Conservation (phyloP, 2,113 vertebrate genomes). For the Neogobius melanostomus region DNA sequence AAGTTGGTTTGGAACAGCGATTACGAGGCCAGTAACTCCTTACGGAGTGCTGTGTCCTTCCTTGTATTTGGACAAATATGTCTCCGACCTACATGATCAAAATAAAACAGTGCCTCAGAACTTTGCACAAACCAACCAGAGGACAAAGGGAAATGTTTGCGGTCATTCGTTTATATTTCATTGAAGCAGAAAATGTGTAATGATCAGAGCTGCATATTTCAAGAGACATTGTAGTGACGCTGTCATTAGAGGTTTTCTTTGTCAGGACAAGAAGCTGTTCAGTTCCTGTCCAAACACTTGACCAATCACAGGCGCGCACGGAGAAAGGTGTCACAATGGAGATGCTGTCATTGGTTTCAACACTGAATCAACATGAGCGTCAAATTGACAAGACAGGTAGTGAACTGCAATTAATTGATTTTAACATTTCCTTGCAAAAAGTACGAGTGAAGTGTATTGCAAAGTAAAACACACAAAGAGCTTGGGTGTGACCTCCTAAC, state of each 20-base stretch:
- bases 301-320: background rate
- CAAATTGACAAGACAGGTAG: background rate
- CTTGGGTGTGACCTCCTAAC: background rate
- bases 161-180: background rate
- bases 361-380: background rate
- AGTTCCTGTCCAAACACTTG: background rate
- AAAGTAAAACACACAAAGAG: no score
- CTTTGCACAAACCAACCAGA: conserved; percentile 48
- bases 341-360: background rate
- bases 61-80: conserved; percentile 66
- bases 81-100: conserved; percentile 76
- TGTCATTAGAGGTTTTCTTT: background rate
- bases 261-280: background rate
- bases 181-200: background rate
- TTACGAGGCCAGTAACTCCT: conserved; percentile 71
- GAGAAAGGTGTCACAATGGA: background rate
- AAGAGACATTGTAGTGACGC: background rate
- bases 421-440: no score
- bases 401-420: no score
- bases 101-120: conserved; percentile 70
- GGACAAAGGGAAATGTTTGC: conserved; percentile 32
- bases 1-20: conserved; percentile 28
- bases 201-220: background rate
- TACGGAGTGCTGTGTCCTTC: conserved; percentile 70
- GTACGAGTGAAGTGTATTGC: no score